Conservation (phyloP, 1,140 invertebrate genomes). For the Drosophila lacteicornis region DNA sequence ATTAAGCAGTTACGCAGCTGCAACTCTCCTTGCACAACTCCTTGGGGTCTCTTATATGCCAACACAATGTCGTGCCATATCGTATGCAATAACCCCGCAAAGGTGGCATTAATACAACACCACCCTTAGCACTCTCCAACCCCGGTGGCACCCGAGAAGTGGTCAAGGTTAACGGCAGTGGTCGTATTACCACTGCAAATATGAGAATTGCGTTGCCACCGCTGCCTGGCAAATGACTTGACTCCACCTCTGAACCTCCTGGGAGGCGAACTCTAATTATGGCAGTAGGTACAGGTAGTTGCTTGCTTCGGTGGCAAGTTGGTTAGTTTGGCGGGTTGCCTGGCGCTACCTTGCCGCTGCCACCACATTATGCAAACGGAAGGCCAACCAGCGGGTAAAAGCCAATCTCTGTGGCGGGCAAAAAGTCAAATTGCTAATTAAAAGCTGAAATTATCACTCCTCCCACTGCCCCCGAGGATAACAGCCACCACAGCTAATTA, state of each 20-base stretch:
- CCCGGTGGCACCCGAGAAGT: constrained; percentile 13
- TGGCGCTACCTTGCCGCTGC: constrained; percentile 7
- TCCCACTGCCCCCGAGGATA: constrained; percentile 14
- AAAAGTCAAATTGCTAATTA: constrained; percentile 72
- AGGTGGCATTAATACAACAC: constrained; percentile 33
- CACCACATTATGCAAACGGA: constrained; percentile 53
- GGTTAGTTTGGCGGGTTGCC: constrained; percentile 5
- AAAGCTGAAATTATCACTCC: constrained; percentile 47
- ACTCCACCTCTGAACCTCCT: constrained; percentile 44
- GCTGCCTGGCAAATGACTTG: constrained; percentile 19
- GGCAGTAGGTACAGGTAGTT: constrained; percentile 21
- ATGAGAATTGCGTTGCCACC: constrained; percentile 43
- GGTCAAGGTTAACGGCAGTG: constrained; percentile 69
- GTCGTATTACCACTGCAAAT: constrained; percentile 63
- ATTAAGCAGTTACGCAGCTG: constrained; percentile 18
- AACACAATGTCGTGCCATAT: constrained; percentile 39
- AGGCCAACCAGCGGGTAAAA: constrained; percentile 40
- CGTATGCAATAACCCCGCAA: constrained; percentile 60
- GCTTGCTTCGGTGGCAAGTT: constrained; percentile 10
- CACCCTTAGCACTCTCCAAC: neutral
- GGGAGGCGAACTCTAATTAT: constrained; percentile 68
- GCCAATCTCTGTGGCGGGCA: constrained; percentile 48
- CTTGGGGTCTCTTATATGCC: constrained; percentile 13
- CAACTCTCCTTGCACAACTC: constrained; percentile 39
- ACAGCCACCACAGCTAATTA: constrained; percentile 54